phyloP scores from a whole-genome alignment of 2,797 vertebrate species.

The Anabas testudineus region DNA sequence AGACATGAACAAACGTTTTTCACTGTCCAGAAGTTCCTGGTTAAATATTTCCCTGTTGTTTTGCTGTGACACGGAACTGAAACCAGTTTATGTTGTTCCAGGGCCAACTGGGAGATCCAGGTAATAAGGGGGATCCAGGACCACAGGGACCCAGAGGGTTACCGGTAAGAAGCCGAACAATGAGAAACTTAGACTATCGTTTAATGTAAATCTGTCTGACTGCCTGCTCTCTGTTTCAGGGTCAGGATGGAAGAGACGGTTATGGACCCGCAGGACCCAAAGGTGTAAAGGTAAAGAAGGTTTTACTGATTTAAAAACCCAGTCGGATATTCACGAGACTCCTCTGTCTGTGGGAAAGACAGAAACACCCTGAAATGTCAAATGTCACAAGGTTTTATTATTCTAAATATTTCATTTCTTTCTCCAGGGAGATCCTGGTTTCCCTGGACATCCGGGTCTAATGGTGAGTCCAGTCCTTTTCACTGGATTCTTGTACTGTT shows the following conservation, averaged over 20 bases:
- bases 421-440: conserved; percentile 86
- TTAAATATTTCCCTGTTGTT: too few relatives aligned
- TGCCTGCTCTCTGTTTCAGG: conserved; percentile 77
- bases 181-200: not conserved
- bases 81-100: conserved; percentile 48
- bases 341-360: too few relatives aligned
- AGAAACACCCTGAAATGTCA: too few relatives aligned
- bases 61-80: too few relatives aligned
- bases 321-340: too few relatives aligned
- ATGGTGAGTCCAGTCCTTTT: conserved; percentile 74
- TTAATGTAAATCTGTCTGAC: not conserved
- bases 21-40: too few relatives aligned
- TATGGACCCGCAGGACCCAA: conserved; percentile 82
- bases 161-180: conserved; percentile 74
- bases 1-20: too few relatives aligned
- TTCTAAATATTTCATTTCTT: too few relatives aligned
- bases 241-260: conserved; percentile 84
- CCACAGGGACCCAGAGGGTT: conserved; percentile 81
- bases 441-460: conserved; percentile 86
- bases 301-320: not conserved
- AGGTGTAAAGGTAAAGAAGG: conserved; percentile 85
- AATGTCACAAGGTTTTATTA: too few relatives aligned
- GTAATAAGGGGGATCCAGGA: conserved; percentile 80
- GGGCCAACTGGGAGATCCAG: conserved; percentile 87
- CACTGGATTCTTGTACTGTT: too few relatives aligned